Conservation (phyloP, 1,140 invertebrate species). For the Penaeus japonicus region DNA sequence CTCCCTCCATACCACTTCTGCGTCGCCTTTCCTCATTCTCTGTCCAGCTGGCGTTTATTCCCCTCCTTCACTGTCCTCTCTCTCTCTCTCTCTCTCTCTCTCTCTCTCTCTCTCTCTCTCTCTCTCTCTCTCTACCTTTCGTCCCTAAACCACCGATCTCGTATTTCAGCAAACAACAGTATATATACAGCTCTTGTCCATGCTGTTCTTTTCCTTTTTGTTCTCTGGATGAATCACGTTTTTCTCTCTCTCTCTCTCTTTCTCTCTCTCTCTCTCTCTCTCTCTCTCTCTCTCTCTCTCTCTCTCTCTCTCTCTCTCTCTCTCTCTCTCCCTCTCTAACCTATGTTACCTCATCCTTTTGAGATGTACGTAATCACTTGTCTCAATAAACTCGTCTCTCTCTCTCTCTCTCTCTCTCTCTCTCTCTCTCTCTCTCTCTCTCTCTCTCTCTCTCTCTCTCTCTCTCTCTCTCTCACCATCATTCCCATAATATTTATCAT, state of each 20-base stretch:
- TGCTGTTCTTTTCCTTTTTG: too few relatives aligned
- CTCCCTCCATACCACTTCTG: background rate
- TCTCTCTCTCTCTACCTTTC: background rate
- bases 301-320: background rate
- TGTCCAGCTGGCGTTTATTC: background rate
- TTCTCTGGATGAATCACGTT: too few relatives aligned
- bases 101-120: background rate
- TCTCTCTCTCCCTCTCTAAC: background rate
- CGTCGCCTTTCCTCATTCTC: background rate
- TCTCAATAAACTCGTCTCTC: too few relatives aligned
- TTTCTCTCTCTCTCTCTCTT: background rate
- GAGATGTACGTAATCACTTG: too few relatives aligned
- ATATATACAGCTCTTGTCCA: too few relatives aligned
- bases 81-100: background rate
- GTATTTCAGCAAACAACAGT: too few relatives aligned
- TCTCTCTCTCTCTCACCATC: too few relatives aligned
- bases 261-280: background rate
- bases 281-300: background rate
- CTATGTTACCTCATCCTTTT: background rate
- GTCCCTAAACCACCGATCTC: too few relatives aligned
- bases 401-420: too few relatives aligned
- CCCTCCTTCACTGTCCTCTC: background rate
- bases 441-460: too few relatives aligned
- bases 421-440: too few relatives aligned
- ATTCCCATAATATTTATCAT: too few relatives aligned